These are phyloP conservation scores for Pocillopora verrucosa DNA, from an alignment of 64 coral and sea anemone genomes.

Conservation along the genomic window DNA sequence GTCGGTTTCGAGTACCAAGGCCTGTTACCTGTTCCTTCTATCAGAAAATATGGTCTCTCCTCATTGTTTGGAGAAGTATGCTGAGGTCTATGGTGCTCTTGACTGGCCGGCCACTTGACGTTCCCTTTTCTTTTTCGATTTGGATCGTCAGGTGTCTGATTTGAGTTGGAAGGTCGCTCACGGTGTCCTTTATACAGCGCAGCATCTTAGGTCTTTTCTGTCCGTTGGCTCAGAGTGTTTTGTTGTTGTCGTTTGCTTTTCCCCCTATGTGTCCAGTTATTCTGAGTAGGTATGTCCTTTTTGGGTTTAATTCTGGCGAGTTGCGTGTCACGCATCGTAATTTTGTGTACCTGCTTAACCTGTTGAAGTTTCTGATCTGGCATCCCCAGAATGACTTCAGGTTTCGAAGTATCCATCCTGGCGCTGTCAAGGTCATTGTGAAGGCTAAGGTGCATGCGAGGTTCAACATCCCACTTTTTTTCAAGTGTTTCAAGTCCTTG, in stretches of 20 bases:
- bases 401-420: neutral
- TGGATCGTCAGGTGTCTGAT: slow-evolving; percentile 13
- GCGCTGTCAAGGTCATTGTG: neutral
- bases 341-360: neutral
- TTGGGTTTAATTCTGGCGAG: neutral
- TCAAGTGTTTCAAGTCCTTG: neutral
- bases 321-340: neutral
- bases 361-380: neutral
- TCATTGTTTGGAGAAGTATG: no score
- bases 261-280: neutral
- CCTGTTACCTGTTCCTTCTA: no score
- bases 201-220: neutral
- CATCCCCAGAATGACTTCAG: neutral
- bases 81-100: no score
- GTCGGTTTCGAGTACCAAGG: no score
- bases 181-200: neutral
- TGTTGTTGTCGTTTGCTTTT: neutral
- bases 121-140: neutral
- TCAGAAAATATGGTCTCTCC: no score
- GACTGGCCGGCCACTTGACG: slow-evolving; percentile 30
- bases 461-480: neutral
- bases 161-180: slow-evolving; percentile 20
- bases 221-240: neutral
- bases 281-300: neutral
- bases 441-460: neutral